Conservation (phyloP, 2,113 vertebrate genomes). For the Esox niger region DNA sequence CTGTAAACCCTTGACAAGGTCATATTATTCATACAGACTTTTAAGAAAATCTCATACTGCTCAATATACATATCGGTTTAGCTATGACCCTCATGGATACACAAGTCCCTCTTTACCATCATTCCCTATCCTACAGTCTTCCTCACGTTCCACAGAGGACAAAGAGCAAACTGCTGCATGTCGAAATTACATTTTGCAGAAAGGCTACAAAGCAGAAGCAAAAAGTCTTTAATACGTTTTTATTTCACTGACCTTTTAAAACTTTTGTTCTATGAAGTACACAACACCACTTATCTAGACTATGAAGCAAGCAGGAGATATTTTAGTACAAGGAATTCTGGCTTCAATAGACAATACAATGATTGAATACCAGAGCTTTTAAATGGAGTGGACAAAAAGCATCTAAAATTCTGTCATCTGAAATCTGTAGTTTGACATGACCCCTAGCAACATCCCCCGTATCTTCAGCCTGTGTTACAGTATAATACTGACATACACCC, state of each 20-base stretch:
- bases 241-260: slow-evolving; percentile 18
- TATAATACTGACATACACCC: neutral
- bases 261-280: slow-evolving; percentile 26
- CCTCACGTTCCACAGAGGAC: slow-evolving; percentile 50
- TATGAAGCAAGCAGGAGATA: slow-evolving; percentile 1
- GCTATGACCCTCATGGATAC: slow-evolving; percentile 56
- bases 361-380: neutral
- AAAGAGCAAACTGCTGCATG: slow-evolving; percentile 36
- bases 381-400: slow-evolving; percentile 2
- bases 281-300: slow-evolving; percentile 15
- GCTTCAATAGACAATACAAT: slow-evolving; percentile 3
- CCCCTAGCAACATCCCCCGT: neutral
- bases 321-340: slow-evolving; percentile 10
- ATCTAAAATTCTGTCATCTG: neutral
- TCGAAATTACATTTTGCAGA: neutral
- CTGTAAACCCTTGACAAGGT: too few species aligned
- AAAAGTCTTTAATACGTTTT: slow-evolving; percentile 20
- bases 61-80: slow-evolving; percentile 46
- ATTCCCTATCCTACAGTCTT: slow-evolving; percentile 23
- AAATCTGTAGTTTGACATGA: neutral
- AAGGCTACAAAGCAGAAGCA: neutral
- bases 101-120: slow-evolving; percentile 58
- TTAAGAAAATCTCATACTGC: slow-evolving; percentile 54
- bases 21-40: slow-evolving; percentile 46
- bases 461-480: neutral